Percentiles rank a stretch among this genome's conserved stretches.
Evolutionary conservation across 2,888 invertebrate genomes (phyloP).

Genomic region (Melinaea marsaeus): DNA sequence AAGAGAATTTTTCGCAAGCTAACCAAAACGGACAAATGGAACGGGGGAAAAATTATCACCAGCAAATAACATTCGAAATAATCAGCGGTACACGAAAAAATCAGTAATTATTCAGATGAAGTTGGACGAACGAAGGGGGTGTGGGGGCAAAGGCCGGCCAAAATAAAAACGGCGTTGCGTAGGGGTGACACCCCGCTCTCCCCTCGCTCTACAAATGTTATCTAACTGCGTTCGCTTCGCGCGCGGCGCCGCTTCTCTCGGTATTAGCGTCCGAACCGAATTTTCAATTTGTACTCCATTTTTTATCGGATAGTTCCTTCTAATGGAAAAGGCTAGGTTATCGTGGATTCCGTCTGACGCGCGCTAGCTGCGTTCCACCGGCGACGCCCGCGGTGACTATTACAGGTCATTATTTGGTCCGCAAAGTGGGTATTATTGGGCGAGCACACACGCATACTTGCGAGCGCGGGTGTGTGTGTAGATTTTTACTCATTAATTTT

Average conservation of each 20-base stretch:
- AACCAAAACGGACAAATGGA: conserved; percentile 59
- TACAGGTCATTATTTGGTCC: conserved; percentile 47
- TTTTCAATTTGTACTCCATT: conserved; percentile 73
- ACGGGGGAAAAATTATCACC: conserved; percentile 73
- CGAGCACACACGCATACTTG: conserved; percentile 64
- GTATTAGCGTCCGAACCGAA: conserved; percentile 71
- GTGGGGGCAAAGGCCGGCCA: conserved; percentile 75
- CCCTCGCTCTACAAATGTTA: conserved; percentile 74
- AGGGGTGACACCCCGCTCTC: conserved; percentile 68
- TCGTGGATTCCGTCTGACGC: conserved; percentile 47
- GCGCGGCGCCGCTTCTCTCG: conserved; percentile 62
- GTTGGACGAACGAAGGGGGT: conserved; percentile 76
- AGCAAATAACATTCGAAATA: conserved; percentile 78
- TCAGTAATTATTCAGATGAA: conserved; percentile 79
- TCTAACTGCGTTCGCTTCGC: conserved; percentile 75
- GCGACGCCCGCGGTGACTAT: conserved; percentile 37
- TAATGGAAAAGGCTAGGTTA: conserved; percentile 61
- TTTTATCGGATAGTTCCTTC: conserved; percentile 67
- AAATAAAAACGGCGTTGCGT: conserved; percentile 78
- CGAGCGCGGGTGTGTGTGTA: conserved; percentile 72
- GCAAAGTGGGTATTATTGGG: conserved; percentile 63
- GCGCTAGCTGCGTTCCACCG: conserved; percentile 33
- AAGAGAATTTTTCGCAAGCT: conserved; percentile 21
- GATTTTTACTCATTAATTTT: conserved; percentile 80
- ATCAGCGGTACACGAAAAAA: conserved; percentile 78